These are phyloP conservation scores for Lampropteryx suffumata DNA, from an alignment of 2,888 invertebrate species.

Conservation along the genomic window DNA sequence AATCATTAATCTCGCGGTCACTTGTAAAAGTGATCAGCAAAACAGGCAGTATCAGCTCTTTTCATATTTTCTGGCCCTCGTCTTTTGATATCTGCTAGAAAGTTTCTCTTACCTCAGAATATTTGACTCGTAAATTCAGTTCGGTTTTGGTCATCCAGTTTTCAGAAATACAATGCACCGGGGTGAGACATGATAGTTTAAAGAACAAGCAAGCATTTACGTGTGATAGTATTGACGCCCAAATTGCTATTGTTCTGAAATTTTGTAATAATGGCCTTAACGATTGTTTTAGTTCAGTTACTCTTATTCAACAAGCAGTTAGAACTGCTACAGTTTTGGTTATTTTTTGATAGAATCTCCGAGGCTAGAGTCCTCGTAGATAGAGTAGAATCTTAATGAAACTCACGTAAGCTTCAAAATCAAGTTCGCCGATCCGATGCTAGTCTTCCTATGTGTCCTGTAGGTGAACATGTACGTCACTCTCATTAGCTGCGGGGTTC, in stretches of 20 bases:
- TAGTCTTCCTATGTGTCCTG: slow-evolving; percentile 64
- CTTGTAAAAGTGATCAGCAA: too few species aligned
- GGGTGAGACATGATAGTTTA: slow-evolving; percentile 73
- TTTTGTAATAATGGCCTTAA: not conserved
- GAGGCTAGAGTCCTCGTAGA: too few species aligned
- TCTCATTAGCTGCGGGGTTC: slow-evolving; percentile 69
- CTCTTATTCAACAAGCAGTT: too few species aligned
- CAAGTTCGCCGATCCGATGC: slow-evolving; percentile 68
- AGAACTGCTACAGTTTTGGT: too few species aligned
- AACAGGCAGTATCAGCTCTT: too few species aligned
- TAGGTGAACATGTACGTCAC: slow-evolving; percentile 73
- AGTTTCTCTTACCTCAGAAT: slow-evolving; percentile 51
- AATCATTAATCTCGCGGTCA: too few species aligned
- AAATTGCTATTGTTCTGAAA: slow-evolving; percentile 70
- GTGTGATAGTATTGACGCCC: slow-evolving; percentile 75
- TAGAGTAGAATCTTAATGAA: too few species aligned
- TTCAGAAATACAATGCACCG: slow-evolving; percentile 63
- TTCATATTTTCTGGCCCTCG: too few species aligned
- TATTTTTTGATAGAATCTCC: too few species aligned
- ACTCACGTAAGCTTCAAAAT: slow-evolving; percentile 70
- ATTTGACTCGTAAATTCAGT: slow-evolving; percentile 62
- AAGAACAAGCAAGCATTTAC: slow-evolving; percentile 77
- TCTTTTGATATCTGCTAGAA: too few species aligned
- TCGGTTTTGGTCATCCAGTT: slow-evolving; percentile 74
- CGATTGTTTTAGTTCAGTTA: too few species aligned